Evolutionary conservation across 2,113 vertebrate species (phyloP).

Genomic region (Elaphurus davidianus): DNA sequence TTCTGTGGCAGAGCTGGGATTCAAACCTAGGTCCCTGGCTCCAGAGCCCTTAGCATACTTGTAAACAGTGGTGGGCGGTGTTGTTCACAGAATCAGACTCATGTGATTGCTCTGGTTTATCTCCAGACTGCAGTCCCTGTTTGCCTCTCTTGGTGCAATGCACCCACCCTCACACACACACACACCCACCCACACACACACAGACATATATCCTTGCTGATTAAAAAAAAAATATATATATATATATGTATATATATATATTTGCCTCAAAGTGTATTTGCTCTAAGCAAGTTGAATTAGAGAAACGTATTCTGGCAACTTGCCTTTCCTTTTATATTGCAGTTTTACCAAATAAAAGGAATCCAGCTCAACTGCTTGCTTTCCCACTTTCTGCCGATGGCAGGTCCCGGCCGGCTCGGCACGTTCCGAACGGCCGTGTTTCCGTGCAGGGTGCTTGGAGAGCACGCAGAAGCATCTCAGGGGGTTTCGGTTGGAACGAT

Average conservation of each 20-base stretch:
- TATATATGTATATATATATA: not conserved
- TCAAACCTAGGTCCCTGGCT: not conserved
- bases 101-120: not conserved
- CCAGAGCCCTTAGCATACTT: not conserved
- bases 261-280: constrained; percentile 10
- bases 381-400: not conserved
- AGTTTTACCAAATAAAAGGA: constrained; percentile 25
- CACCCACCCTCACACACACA: not conserved
- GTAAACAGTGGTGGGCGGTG: fast-evolving
- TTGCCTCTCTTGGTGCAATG: not conserved
- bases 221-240: not conserved
- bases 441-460: not conserved
- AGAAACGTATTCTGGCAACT: not conserved
- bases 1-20: not conserved
- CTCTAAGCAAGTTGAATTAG: not conserved
- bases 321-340: constrained; percentile 27
- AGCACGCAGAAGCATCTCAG: not conserved
- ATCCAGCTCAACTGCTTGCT: not conserved
- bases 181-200: not conserved
- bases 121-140: not conserved
- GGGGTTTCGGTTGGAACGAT: not conserved
- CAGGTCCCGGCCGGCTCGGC: constrained; percentile 20
- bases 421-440: not conserved
- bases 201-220: not conserved
- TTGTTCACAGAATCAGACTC: not conserved